These are phyloP conservation scores for Festucalex cinctus DNA, from an alignment of 2,113 vertebrate species.

Conservation along the genomic window DNA sequence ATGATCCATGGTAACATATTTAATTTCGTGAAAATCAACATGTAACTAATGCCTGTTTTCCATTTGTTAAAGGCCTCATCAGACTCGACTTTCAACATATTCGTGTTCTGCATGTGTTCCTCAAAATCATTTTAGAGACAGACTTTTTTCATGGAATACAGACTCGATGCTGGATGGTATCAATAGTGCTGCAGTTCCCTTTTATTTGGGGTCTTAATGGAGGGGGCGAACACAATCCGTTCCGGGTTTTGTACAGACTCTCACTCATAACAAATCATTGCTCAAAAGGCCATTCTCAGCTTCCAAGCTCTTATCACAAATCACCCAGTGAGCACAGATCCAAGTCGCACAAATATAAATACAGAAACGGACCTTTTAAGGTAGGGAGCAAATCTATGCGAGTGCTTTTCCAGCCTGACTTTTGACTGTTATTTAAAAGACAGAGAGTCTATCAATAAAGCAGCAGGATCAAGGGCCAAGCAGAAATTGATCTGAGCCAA, in stretches of 20 bases:
- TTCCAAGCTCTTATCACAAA: not conserved
- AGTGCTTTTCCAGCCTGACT: constrained; percentile 10
- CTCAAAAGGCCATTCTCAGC: not conserved
- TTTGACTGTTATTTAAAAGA: constrained; percentile 19
- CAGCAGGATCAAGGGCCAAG: constrained; percentile 32
- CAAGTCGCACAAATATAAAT: not conserved
- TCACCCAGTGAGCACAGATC: not conserved
- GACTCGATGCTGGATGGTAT: not conserved
- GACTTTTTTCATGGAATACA: not conserved
- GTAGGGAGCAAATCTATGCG: constrained; percentile 8
- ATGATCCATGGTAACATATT: too few species aligned
- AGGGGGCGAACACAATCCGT: not conserved
- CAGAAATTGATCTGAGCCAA: constrained; percentile 43
- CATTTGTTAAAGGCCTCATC: too few species aligned
- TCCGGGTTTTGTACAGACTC: not conserved
- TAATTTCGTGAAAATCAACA: too few species aligned
- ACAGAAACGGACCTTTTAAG: not conserved
- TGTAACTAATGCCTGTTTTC: too few species aligned
- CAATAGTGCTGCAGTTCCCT: not conserved
- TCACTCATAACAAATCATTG: constrained; percentile 8
- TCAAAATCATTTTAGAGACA: not conserved
- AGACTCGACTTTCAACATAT: too few species aligned
- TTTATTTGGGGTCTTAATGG: not conserved
- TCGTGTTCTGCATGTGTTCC: too few species aligned
- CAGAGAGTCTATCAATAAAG: constrained; percentile 36